phyloP scores from a whole-genome alignment of 2,888 invertebrate species.

The Drosophila limbata region DNA sequence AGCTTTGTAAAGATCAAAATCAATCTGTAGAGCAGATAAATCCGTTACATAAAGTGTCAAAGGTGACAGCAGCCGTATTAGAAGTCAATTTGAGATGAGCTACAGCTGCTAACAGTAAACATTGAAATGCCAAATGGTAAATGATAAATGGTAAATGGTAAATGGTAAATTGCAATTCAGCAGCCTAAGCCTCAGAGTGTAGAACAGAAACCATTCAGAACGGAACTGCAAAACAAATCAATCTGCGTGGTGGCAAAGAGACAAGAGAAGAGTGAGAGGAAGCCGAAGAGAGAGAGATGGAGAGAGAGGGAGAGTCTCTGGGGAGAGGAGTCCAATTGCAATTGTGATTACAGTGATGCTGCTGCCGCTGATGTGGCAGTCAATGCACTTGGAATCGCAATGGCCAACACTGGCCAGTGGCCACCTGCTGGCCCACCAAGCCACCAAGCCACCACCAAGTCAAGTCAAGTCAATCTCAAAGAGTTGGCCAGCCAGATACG shows the following conservation, averaged over 20 bases:
- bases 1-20: slow-evolving; percentile 36
- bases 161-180: slow-evolving; percentile 43
- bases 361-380: slow-evolving; percentile 46
- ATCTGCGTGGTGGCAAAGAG: slow-evolving; percentile 49
- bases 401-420: slow-evolving; percentile 41
- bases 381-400: slow-evolving; percentile 68
- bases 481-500: slow-evolving; percentile 23
- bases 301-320: slow-evolving; percentile 24
- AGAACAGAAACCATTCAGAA: slow-evolving; percentile 43
- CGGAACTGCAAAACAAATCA: slow-evolving; percentile 73
- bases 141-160: slow-evolving; percentile 36
- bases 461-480: slow-evolving; percentile 46
- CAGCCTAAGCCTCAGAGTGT: slow-evolving; percentile 25
- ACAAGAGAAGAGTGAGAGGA: slow-evolving; percentile 1
- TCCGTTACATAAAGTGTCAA: slow-evolving; percentile 73
- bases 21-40: slow-evolving; percentile 47
- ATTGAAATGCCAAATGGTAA: slow-evolving; percentile 41
- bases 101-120: slow-evolving; percentile 70
- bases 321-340: slow-evolving; percentile 44
- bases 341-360: slow-evolving; percentile 54
- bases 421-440: slow-evolving; percentile 62
- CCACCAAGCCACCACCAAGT: slow-evolving; percentile 12
- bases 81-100: slow-evolving; percentile 73
- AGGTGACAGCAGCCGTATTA: slow-evolving; percentile 74
- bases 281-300: not conserved